Evolutionary conservation across 2,113 vertebrate species (phyloP).

Genomic region (Hystrix brachyura): DNA sequence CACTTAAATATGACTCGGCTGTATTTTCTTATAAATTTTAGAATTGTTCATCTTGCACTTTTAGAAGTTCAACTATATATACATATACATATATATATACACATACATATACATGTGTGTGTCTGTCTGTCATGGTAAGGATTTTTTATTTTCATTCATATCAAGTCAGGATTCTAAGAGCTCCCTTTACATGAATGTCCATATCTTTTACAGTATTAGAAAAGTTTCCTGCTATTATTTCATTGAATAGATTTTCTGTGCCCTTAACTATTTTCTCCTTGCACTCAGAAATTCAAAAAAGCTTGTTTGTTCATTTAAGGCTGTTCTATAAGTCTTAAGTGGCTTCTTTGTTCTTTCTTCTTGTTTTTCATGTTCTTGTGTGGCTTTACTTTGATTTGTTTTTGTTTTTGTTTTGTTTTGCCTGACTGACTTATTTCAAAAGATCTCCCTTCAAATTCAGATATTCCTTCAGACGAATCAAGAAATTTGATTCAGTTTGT

Average conservation of each 20-base stretch:
- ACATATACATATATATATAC: too few relatives aligned
- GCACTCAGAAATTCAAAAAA: neutral
- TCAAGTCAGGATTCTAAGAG: neutral
- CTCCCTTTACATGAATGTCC: neutral
- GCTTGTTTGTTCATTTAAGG: neutral
- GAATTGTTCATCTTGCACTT: neutral
- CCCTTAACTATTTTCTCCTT: neutral
- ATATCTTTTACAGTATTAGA: neutral
- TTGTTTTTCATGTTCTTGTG: neutral
- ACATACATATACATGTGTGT: too few relatives aligned
- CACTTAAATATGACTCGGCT: neutral
- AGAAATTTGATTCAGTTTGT: neutral
- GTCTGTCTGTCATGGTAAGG: neutral
- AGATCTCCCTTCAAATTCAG: neutral
- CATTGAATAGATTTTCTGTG: neutral
- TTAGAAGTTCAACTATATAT: neutral
- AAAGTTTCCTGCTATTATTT: neutral
- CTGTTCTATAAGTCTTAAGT: neutral
- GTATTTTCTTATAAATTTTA: neutral
- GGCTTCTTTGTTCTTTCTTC: too few relatives aligned
- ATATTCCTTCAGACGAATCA: neutral
- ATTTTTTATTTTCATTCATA: neutral
- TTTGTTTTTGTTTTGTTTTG: neutral
- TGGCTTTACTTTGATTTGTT: neutral
- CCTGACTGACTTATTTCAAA: too few relatives aligned